Evolutionary conservation across 1,140 invertebrate species (phyloP), one percentile per base, ranked within the genome.

Genomic region (Metopolophium dirhodum): DNA sequence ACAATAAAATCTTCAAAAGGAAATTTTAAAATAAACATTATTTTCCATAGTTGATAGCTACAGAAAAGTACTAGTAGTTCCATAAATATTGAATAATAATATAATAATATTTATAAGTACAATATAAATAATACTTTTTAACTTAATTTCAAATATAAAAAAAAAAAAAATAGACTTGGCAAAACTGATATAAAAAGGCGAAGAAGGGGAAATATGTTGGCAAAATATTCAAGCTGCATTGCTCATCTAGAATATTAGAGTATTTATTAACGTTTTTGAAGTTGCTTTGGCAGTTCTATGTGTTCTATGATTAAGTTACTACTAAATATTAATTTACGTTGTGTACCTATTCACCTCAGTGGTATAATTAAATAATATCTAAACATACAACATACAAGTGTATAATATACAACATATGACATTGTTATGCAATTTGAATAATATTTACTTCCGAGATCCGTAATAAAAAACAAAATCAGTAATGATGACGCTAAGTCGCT

Each of bases 401-500:
- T 83, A 22, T 83, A 37, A 82, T 82, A 22, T 7, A 41, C 20
- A 49, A n/a, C 8, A 49, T 87, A 49, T 2, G 18, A 77, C 30
- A 77, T 18, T 49, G 4, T 87, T 35, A 77, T 47, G 18, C 22
- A 91, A n/a, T 30, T n/a, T 22, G 4, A 47, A 20, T 30, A 20
- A 86, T 87, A 95, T 95, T 95, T 95, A 97, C 97, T 97, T 96
- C 95, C 96, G 96, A 30, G 97, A 96, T 94, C 98, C 98, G 95
- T 97, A 97, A 91, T 97, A 96, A 95, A 97, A 98, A 18, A 99
- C 94, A 61, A 98, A 94, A 96, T 99, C 99, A 85, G 97, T 96
- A 8, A 97, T 41, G 94, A 99, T 98, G 26, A 99, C 99, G 37
- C 98, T 98, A 0, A 97, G 94, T 94, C 99, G 96, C 96, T 99